phyloP scores from a whole-genome alignment of 2,113 vertebrate genomes.

The Propithecus coquereli region DNA sequence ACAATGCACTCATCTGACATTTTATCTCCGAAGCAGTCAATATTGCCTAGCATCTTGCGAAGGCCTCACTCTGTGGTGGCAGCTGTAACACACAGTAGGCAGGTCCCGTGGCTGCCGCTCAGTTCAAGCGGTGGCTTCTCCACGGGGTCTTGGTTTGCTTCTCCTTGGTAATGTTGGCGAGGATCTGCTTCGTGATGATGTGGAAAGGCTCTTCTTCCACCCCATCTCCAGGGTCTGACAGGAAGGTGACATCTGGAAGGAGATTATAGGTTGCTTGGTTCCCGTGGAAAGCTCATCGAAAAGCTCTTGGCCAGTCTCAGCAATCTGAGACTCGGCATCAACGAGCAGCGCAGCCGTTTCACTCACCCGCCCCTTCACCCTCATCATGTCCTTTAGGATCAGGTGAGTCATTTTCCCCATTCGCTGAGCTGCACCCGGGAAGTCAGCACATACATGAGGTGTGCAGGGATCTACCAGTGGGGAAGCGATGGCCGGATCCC shows the following conservation, averaged over 20 bases:
- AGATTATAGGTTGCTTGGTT: conserved; percentile 91
- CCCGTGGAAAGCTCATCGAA: conserved; percentile 91
- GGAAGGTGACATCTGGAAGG: conserved; percentile 90
- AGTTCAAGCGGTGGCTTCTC: conserved; percentile 89
- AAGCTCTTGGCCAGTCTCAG: conserved; percentile 87
- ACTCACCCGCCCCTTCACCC: conserved; percentile 91
- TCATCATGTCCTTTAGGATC: conserved; percentile 92
- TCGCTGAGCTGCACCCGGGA: conserved; percentile 84
- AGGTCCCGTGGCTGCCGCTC: conserved; percentile 90
- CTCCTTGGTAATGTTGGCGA: conserved; percentile 93
- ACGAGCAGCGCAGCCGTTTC: conserved; percentile 89
- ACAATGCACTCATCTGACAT: conserved; percentile 87
- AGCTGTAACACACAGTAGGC: conserved; percentile 88
- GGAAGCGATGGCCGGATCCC: background rate
- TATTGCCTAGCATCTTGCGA: conserved; percentile 90
- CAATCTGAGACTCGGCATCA: conserved; percentile 84
- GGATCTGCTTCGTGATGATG: conserved; percentile 90
- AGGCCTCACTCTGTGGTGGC: conserved; percentile 83
- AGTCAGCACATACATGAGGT: conserved; percentile 63
- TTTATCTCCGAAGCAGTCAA: conserved; percentile 91
- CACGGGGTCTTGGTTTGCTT: conserved; percentile 89
- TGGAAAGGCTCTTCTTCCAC: conserved; percentile 87
- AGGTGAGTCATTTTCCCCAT: conserved; percentile 89
- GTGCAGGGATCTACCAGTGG: no score
- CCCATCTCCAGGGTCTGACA: conserved; percentile 86